Base-by-base conservation (phyloP, 2,888 invertebrate genomes). In the Ganaspis brasiliensis region DNA sequence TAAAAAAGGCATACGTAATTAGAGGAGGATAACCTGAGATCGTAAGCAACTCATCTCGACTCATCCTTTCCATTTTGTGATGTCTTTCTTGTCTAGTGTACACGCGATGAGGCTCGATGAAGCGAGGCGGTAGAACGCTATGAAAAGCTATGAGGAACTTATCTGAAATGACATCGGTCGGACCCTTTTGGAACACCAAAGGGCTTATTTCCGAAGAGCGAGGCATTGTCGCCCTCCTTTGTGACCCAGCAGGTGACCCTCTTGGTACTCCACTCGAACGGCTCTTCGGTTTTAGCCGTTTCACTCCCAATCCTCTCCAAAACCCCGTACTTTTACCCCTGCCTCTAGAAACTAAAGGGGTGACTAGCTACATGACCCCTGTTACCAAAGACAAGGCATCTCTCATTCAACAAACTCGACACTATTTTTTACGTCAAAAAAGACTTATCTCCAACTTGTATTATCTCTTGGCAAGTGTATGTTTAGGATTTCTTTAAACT, bases 161-260 rank as follows among this genome's bases (percentile, higher is more conserved):
- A 91, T 91, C 91, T 91, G 83, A 90, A 91, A 91, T 91, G 89
- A 91, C 90, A 91, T 91, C 91, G 87, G 86, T 80, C 82, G 82
- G 85, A 80, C 84, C 85, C 82, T 83, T n/a, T 79, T 81, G 52
- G 70, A 81, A 79, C 80, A 81, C 84, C 85, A 88, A 88, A 87
- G 87, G 85, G 88, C 86, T 88, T 85, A 85, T 87, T 85, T 86
- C 83, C 83, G 80, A 81, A 83, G 84, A 81, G 78, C 72, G 75
- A 79, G 74, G 81, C 84, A 86, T 87, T 87, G 87, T 87, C 83
- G 81, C 79, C 80, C 79, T 82, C 78, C 77, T 83, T 83, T 81
- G 80, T 77, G 70, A 80, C 77, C 81, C 74, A 77, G 78, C 67
- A 74, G 52, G 61, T 63, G 72, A 75, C 77, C 79, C 81, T 84